phyloP scores from a whole-genome alignment of 2,888 invertebrate species.

The Dugesia japonica region DNA sequence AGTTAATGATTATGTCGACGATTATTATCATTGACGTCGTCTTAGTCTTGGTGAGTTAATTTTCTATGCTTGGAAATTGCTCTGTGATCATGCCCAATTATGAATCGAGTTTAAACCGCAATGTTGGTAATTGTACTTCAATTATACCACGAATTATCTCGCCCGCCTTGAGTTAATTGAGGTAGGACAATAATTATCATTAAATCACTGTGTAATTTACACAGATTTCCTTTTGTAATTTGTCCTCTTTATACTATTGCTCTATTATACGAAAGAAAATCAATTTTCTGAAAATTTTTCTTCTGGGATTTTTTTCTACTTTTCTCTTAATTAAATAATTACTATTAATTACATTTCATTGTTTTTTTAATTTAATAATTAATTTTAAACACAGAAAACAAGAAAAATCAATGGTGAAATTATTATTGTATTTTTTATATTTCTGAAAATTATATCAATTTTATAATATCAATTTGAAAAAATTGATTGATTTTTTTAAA shows the following conservation, averaged over 20 bases:
- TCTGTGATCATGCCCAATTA: conserved; percentile 20
- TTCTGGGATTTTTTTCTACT: too few relatives aligned
- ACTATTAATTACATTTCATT: too few relatives aligned
- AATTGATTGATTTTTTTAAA: too few relatives aligned
- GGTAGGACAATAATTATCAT: conserved; percentile 20
- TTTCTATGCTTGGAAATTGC: conserved; percentile 7
- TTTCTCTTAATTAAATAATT: too few relatives aligned
- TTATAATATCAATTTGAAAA: too few relatives aligned
- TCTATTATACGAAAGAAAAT: too few relatives aligned
- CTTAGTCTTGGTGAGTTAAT: conserved; percentile 20
- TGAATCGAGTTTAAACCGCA: conserved; percentile 9
- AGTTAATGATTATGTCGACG: conserved; percentile 8
- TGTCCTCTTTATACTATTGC: not conserved
- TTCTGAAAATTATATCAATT: too few relatives aligned
- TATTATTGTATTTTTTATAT: too few relatives aligned
- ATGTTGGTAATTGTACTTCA: conserved; percentile 20
- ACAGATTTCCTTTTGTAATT: not conserved
- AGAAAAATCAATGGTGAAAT: too few relatives aligned
- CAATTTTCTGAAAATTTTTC: too few relatives aligned
- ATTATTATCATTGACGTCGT: conserved; percentile 20
- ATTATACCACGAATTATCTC: conserved; percentile 20
- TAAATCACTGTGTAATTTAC: conserved; percentile 14
- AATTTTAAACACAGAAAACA: too few relatives aligned
- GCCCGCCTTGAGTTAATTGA: conserved; percentile 20
- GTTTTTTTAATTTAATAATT: too few relatives aligned